Base-by-base conservation (phyloP, 1,140 invertebrate genomes). In the Solen grandis region DNA sequence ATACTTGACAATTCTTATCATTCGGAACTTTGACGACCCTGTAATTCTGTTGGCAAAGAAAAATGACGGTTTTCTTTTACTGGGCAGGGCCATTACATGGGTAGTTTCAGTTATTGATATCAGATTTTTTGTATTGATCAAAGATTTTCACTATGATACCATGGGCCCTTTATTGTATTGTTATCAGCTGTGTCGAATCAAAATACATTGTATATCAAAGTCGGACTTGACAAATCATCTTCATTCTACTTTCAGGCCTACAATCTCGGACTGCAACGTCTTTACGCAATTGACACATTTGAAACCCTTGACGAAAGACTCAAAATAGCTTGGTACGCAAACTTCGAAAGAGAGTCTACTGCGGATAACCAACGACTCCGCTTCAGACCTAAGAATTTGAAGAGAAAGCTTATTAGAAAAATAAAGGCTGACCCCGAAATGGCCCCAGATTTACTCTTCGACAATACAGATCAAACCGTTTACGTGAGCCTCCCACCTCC, bases 261-360 rank as follows among this genome's bases (percentile, higher is more conserved):
- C 19, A 77, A 82, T 55, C 69, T 87, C 16, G 85, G 85, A n/a
- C 36, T 87, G 36, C 86, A 85, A 60, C 78, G 86, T 29, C 69
- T 87, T 1, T 87, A 87, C 66, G 84, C 86, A 25, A 77, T 87
- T 19, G 86, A 87, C 73, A 66, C 80, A 22, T 81, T 70, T 33
- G 27, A 41, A 25, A 36, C 77, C 41, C 79, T 87, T 81, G 59
- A 60, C 0, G 73, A 86, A 13, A 29, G 83, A 22, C 63, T 86
- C 2, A 33, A 74, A 27, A 82, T 83, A 19, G 65, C 82, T 1
- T 87, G 86, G 86, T 80, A 81, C 33, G 66, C 80, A 36, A 85
- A 85, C 59, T 85, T 86, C 60, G 86, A 84, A 62, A 70, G 29
- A 10, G 83, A 84, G 63, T 14, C 33, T 19, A 19, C 13, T 5